Conservation (phyloP, 1,140 invertebrate genomes). For the Sipha flava region DNA sequence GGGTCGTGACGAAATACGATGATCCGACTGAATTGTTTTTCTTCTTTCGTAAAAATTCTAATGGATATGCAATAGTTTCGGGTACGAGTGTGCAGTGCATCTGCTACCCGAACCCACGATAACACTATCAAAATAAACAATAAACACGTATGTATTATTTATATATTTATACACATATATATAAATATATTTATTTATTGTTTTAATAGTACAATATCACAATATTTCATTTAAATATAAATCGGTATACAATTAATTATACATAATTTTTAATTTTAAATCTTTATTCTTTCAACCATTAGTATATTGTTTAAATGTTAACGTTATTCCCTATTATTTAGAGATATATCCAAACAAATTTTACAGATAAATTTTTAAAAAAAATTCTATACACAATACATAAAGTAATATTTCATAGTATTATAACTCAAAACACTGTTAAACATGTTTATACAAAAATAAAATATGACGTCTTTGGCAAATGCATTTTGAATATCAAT, state of each 20-base stretch:
- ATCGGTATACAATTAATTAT: slow-evolving; percentile 20
- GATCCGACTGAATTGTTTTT: too few species aligned
- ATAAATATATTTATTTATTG: neutral
- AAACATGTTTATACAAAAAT: neutral
- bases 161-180: neutral
- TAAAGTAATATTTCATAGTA: neutral
- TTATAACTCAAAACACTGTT: neutral
- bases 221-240: slow-evolving; percentile 16
- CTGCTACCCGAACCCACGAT: too few species aligned
- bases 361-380: neutral
- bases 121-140: too few species aligned
- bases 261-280: neutral
- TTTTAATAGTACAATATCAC: slow-evolving; percentile 26
- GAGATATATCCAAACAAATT: neutral
- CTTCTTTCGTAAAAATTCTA: too few species aligned
- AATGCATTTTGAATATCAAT: neutral
- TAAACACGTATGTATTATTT: neutral
- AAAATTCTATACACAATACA: neutral
- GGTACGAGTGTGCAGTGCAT: too few species aligned
- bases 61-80: too few species aligned
- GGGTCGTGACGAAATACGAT: too few species aligned
- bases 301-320: neutral
- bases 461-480: slow-evolving; percentile 7
- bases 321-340: neutral
- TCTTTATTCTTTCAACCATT: neutral